Conservation (phyloP, 2,888 invertebrate genomes). For the Lepetodrilus schrolli region DNA sequence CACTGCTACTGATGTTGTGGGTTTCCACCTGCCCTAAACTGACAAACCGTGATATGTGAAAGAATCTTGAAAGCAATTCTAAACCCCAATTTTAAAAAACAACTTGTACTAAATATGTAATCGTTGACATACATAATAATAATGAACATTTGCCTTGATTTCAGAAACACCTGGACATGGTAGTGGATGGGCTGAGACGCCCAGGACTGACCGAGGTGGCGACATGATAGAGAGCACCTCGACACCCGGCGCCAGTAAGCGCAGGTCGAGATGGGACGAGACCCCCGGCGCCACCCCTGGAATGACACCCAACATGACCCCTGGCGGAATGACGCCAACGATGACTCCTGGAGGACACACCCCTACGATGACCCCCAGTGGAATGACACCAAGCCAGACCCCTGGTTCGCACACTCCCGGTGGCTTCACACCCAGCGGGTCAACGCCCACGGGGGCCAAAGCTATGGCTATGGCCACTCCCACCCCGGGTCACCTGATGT, state of each 20-base stretch:
- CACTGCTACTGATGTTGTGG: too few species aligned
- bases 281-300: slow-evolving; percentile 83
- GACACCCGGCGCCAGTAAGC: slow-evolving; percentile 94
- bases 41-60: too few species aligned
- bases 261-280: slow-evolving; percentile 98
- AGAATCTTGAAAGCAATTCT: too few species aligned
- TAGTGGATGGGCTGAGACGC: slow-evolving; percentile 99
- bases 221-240: slow-evolving; percentile 87
- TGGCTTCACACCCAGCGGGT: slow-evolving; percentile 74
- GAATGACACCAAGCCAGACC: slow-evolving; percentile 75
- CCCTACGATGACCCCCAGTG: slow-evolving; percentile 63
- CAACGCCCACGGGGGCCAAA: slow-evolving; percentile 81
- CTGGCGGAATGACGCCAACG: slow-evolving; percentile 77
- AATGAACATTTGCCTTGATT: neutral
- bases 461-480: slow-evolving; percentile 99
- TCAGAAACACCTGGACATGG: slow-evolving; percentile 94
- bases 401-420: slow-evolving; percentile 74
- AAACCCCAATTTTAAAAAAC: too few species aligned
- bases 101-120: too few species aligned
- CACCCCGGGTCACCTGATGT: slow-evolving; percentile 93
- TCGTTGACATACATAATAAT: too few species aligned
- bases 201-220: slow-evolving; percentile 89
- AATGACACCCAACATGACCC: slow-evolving; percentile 77
- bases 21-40: too few species aligned
- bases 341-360: slow-evolving; percentile 67